Conservation (phyloP, 2,797 vertebrate species). For the Perodicticus potto region DNA sequence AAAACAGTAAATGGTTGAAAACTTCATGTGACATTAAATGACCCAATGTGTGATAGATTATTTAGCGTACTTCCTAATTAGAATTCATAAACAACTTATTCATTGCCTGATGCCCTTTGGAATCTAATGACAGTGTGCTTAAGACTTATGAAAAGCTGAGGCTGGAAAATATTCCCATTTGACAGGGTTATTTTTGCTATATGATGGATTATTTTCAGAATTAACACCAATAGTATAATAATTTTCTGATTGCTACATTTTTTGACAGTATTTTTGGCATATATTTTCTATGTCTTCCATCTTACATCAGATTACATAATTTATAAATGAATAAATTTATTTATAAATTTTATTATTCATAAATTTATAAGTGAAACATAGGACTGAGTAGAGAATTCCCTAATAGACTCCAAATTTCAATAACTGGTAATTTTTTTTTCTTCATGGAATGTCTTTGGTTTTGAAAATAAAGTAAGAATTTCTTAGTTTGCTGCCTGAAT, state of each 20-base stretch:
- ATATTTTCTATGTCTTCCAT: slow-evolving; percentile 64
- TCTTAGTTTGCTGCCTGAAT: slow-evolving; percentile 39
- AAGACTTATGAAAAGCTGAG: not conserved
- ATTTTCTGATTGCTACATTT: slow-evolving; percentile 43
- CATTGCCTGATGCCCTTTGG: not conserved
- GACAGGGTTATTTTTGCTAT: slow-evolving; percentile 24
- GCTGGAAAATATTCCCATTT: slow-evolving; percentile 11
- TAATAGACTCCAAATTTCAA: slow-evolving; percentile 59
- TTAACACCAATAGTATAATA: slow-evolving; percentile 37
- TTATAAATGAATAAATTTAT: slow-evolving; percentile 6
- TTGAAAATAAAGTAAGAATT: slow-evolving; percentile 67
- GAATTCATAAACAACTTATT: slow-evolving; percentile 17
- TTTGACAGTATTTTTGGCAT: slow-evolving; percentile 46
- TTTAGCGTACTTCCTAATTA: not conserved
- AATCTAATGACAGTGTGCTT: not conserved
- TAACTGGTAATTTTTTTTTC: slow-evolving; percentile 41
- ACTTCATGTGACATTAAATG: slow-evolving; percentile 19
- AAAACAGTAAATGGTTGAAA: slow-evolving; percentile 44
- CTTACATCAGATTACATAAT: slow-evolving; percentile 26
- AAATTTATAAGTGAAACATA: not conserved
- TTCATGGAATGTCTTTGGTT: slow-evolving; percentile 37
- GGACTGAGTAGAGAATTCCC: slow-evolving; percentile 13
- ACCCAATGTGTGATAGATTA: not conserved
- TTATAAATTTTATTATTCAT: too few species aligned
- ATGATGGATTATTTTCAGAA: slow-evolving; percentile 63